Base-by-base conservation (phyloP, 92 coral and sea anemone genomes). In the Epizoanthus stellaris region DNA sequence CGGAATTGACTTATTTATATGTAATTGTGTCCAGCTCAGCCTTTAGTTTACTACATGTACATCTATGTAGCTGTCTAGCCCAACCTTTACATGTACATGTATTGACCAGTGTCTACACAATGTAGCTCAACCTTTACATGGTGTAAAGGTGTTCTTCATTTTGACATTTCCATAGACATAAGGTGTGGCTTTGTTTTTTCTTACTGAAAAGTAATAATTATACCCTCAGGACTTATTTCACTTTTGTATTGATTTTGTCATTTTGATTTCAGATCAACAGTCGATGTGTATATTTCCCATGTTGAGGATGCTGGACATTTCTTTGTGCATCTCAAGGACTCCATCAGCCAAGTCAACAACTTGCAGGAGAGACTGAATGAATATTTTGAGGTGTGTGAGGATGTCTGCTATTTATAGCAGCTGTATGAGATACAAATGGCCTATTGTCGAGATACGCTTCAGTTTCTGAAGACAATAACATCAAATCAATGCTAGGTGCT, bases 281-380 rank as follows among this genome's bases (percentile, higher is more conserved):
- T 85, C 53, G 85, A 84, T 42, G 98, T 91, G 15, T 91, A 93
- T 58, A 84, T 96, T 14, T 82, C 95, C 47, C 91, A 94, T 66
- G 73, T 92, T 16, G 94, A 91, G 14, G 86, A 82, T 82, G 80
- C 84, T 21, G 72, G 87, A 25, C 70, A 87, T 53, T 96, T 96
- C 84, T 94, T 89, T 83, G 87, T 94, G 25, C 98, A 94, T 20
- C 67, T 84, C 39, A 94, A 92, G 79, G 68, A 87, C 6, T 19
- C 21, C 25, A 86, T 90, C 76, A 77, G 67, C 12, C 52, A 87
- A 65, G 69, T 92, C 0, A 88, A 94, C 34, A 70, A 86, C 4
- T 53, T 94, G 34, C 89, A 86, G 45, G 66, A 67, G 7, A 87
- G 68, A 65, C 80, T 95, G 16, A 77, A 87, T 86, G 86, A 75